Evolutionary conservation across 1,140 invertebrate species (phyloP).

Genomic region (Polypedilum pembai): DNA sequence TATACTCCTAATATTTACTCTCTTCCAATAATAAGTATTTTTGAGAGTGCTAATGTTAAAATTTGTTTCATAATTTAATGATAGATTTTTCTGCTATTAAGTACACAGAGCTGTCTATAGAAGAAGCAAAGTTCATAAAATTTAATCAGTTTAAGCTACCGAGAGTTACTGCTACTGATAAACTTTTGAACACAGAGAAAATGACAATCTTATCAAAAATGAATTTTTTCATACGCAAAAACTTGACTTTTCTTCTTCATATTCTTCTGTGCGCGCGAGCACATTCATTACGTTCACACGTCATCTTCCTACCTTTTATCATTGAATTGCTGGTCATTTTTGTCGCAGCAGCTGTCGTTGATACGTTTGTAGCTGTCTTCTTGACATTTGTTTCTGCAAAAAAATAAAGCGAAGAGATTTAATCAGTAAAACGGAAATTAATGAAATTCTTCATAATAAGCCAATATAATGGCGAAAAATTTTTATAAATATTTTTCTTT

Average conservation of each 20-base stretch:
- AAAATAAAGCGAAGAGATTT: neutral
- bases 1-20: neutral
- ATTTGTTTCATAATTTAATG: conserved; percentile 1
- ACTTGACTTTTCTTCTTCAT: neutral
- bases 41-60: too few relatives aligned
- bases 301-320: conserved; percentile 15
- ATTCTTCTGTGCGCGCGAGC: neutral
- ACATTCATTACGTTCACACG: neutral
- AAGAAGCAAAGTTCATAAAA: neutral
- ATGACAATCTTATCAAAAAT: neutral
- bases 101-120: neutral
- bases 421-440: conserved; percentile 19
- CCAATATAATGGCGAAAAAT: neutral
- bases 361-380: neutral
- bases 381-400: conserved; percentile 25
- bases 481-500: neutral
- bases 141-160: neutral
- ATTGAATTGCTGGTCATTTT: conserved; percentile 16
- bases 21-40: too few relatives aligned
- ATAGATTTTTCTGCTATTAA: neutral
- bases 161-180: neutral
- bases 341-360: conserved; percentile 13
- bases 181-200: conserved; percentile 11
- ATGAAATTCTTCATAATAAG: neutral
- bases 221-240: neutral